Percentiles rank a stretch among this genome's conserved stretches.
These are phyloP conservation scores for Carcina quercana DNA, from an alignment of 2,888 invertebrate genomes.

Conservation along the genomic window DNA sequence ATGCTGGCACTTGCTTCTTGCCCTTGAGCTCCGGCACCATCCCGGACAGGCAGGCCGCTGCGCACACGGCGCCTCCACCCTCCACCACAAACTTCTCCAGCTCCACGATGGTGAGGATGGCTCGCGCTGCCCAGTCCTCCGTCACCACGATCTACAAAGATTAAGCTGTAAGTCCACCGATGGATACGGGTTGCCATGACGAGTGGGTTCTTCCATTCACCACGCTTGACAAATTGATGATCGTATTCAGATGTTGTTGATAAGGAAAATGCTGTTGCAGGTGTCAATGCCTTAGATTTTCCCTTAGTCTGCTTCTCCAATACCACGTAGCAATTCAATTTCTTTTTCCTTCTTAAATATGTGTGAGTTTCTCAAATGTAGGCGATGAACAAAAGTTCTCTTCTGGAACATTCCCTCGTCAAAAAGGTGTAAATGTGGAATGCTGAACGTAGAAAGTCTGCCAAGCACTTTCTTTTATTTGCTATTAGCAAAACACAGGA, in stretches of 20 bases:
- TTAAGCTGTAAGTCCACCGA: too few relatives aligned
- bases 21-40: slow-evolving; percentile 85
- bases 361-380: too few relatives aligned
- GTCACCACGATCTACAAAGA: slow-evolving; percentile 78
- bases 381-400: too few relatives aligned
- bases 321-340: too few relatives aligned
- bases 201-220: background rate
- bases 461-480: background rate
- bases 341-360: too few relatives aligned
- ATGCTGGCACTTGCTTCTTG: slow-evolving; percentile 80
- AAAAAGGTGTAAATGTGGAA: background rate
- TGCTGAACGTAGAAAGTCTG: background rate
- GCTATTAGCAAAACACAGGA: background rate
- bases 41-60: slow-evolving; percentile 89
- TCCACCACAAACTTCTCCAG: slow-evolving; percentile 93
- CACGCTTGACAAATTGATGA: too few relatives aligned
- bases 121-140: slow-evolving; percentile 88
- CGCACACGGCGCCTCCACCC: slow-evolving; percentile 90
- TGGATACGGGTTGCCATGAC: too few relatives aligned
- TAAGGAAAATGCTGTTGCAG: too few relatives aligned
- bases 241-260: too few relatives aligned
- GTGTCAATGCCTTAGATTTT: too few relatives aligned
- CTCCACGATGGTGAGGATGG: slow-evolving; percentile 85
- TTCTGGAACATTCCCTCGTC: too few relatives aligned
- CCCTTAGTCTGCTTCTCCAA: too few relatives aligned